Evolutionary conservation across 2,888 invertebrate genomes (phyloP), one percentile per base, ranked within the genome.

Genomic region (Pelosia muscerda): DNA sequence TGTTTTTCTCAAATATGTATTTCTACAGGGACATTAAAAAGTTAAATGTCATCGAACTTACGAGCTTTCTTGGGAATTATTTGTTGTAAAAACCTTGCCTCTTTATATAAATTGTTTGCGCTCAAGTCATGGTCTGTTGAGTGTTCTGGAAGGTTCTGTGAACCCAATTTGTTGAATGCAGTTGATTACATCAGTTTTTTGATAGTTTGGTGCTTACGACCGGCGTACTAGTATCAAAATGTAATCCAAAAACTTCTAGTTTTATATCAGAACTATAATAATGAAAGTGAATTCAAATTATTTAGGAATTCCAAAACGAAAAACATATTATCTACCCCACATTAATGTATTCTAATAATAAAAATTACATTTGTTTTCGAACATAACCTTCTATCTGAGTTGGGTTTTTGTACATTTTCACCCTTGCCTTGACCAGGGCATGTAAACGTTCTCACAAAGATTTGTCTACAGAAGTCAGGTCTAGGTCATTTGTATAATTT

Each of bases 91-190:
- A 81, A 76, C 74, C 59, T 61, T 65, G 73, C 66, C 66, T 67
- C 61, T 69, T 64, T 67, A 53, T 61, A 70, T 42, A 66, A 69
- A 26, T 65, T 68, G 67, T 81, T 76, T 73, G 71, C 75, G 77
- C 75, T 70, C 68, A 68, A 74, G 85, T 84, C 81, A 86, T 82
- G 85, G 81, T 81, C 82, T 81, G 81, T 65, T 78, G 77, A 72
- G 68, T 83, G 65, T 80, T 84, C 76, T 78, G 76, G 78, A 75
- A 81, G 84, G 90, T 88, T 87, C 88, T 78, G 66, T 81, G 87
- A 88, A 86, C 89, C 79, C 78, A 63, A 77, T 79, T 87, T 84
- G 78, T 81, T 66, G 56, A 68, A 28, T 64, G 28, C 66, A 68
- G 56, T 73, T 69, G 72, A 61, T 60, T 58, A 31, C 42, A 23